These are phyloP conservation scores for Balearica regulorum DNA, from an alignment of 2,797 vertebrate species.

Conservation along the genomic window DNA sequence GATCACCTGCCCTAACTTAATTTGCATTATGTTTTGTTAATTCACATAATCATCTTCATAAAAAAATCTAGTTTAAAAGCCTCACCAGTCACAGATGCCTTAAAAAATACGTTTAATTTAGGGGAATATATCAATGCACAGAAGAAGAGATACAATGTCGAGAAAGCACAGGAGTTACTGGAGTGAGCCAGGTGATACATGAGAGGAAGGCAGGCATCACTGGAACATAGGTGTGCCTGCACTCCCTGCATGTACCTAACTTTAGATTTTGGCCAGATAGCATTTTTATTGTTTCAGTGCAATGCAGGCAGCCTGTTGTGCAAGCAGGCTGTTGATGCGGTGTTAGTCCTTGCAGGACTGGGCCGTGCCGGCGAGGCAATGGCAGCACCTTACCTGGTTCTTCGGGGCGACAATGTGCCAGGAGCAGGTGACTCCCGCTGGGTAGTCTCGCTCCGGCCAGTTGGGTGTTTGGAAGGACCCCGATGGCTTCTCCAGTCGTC, in stretches of 20 bases:
- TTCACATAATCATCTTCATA: background rate
- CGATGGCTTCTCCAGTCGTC: constrained; percentile 84
- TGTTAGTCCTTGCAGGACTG: background rate
- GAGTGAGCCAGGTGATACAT: fast-evolving
- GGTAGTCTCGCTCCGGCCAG: constrained; percentile 97
- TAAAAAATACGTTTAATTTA: background rate
- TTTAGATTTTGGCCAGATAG: fast-evolving
- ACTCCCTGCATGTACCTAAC: background rate
- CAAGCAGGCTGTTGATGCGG: background rate
- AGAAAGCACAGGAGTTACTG: background rate
- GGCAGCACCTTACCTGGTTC: constrained; percentile 82
- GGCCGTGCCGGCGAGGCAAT: fast-evolving
- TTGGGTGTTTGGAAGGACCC: constrained; percentile 96
- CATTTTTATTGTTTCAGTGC: fast-evolving
- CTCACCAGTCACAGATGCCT: background rate
- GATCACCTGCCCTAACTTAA: background rate
- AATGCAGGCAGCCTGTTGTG: fast-evolving
- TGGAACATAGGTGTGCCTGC: background rate
- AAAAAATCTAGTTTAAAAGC: background rate
- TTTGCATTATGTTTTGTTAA: background rate
- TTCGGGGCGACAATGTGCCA: constrained; percentile 96
- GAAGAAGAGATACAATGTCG: background rate
- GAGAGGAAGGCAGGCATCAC: fast-evolving
- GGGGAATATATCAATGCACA: fast-evolving
- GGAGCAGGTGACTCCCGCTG: constrained; percentile 92